Conservation (phyloP, 2,113 vertebrate species). For the Neomonachus schauinslandi region DNA sequence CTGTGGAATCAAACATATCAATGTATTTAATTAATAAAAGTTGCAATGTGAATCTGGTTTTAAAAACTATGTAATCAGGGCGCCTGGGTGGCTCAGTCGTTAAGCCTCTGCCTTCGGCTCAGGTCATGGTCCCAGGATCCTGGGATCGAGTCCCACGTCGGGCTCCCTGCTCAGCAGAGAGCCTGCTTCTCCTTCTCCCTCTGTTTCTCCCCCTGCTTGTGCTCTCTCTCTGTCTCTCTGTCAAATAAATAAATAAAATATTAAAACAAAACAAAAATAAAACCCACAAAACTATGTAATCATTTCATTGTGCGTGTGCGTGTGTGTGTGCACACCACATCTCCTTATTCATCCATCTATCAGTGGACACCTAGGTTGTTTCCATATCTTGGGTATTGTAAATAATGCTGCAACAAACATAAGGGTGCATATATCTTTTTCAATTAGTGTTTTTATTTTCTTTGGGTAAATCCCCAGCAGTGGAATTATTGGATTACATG, state of each 20-base stretch:
- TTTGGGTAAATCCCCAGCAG: not conserved
- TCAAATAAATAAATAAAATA: too few relatives aligned
- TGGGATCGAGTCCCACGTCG: too few relatives aligned
- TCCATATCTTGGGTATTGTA: not conserved
- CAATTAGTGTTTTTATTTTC: not conserved
- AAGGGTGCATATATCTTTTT: not conserved
- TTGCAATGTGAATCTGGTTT: not conserved
- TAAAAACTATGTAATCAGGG: not conserved
- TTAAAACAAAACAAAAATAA: too few relatives aligned
- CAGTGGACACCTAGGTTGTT: not conserved
- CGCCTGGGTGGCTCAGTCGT: too few relatives aligned
- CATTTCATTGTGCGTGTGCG: not conserved
- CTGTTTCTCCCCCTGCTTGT: too few relatives aligned
- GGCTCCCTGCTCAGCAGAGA: too few relatives aligned
- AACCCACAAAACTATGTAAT: not conserved
- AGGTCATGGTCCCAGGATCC: too few relatives aligned
- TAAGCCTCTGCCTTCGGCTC: too few relatives aligned
- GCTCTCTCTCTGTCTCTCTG: too few relatives aligned
- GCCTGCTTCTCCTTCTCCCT: too few relatives aligned
- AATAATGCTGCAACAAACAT: not conserved
- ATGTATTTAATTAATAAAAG: not conserved
- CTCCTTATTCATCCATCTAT: not conserved
- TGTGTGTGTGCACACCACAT: not conserved
- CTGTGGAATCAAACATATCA: not conserved
- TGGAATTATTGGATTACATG: not conserved